Evolutionary conservation across 2,888 invertebrate genomes (phyloP), one percentile per base, ranked within the genome.

Genomic region (Caenorhabditis sp.): DNA sequence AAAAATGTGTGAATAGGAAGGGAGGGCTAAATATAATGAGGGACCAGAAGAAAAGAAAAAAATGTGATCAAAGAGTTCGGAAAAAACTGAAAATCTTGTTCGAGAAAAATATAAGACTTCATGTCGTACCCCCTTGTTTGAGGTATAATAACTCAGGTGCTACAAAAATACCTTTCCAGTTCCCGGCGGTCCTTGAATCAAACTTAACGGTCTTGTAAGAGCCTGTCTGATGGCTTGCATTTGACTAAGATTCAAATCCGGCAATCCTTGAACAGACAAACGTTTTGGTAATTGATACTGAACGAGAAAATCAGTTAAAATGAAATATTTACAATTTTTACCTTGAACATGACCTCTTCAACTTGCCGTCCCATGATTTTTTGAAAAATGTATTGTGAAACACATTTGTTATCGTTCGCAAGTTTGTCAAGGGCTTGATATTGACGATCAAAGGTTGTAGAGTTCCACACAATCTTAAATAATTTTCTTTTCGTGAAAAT

Each of bases 161-260:
- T n/a, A n/a, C n/a, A 55, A 24, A 63, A 24, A 43, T 8, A 79
- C 79, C 63, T 82, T 82, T 71, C 82, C 80, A 19, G 79, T 81
- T 69, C 79, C 80, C 12, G 81, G 79, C 14, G 81, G 79, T 68
- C 90, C 97, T 91, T 99, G 99, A 87, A 99, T 99, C 37, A 99
- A 90, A 27, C 95, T 95, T 23, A 99, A 90, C 0, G 97, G 97
- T 6, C 96, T 91, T 88, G 97, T 97, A 1, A 99, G 91, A 0
- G 97, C 97, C 88, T 97, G 97, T 88, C 97, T 97, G 0, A 99
- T 97, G 0, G 99, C 99, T 88, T 95, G 97, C 1, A 97, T 95
- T 91, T 97, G 99, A 0, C 95, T 97, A 76, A 97, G 92, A 90
- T 99, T 99, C 62, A 99, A 91, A 88, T 99, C 97, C 0, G 99